These are phyloP conservation scores for Raja brachyura DNA, from an alignment of 2,113 vertebrate species.

Conservation along the genomic window DNA sequence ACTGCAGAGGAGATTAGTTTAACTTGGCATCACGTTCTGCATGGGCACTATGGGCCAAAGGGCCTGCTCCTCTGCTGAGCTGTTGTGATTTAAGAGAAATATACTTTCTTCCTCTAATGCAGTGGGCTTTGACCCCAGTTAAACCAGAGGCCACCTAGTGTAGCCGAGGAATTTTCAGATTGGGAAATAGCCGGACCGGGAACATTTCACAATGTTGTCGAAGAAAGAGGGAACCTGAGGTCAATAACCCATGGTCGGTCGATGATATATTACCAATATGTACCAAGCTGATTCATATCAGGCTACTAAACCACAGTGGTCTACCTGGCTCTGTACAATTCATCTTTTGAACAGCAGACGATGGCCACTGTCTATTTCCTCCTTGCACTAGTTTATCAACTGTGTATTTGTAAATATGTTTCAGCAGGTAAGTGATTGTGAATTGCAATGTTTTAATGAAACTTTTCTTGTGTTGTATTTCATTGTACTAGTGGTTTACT, in stretches of 20 bases:
- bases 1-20: no score
- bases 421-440: neutral
- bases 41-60: no score
- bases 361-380: neutral
- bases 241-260: neutral
- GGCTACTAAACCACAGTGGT: neutral
- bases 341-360: neutral
- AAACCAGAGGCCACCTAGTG: neutral
- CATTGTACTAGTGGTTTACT: no score
- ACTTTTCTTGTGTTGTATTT: neutral
- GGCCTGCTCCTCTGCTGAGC: no score
- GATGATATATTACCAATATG: neutral
- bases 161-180: neutral
- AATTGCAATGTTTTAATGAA: neutral
- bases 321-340: neutral
- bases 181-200: neutral
- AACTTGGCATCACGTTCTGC: no score
- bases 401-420: neutral
- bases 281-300: neutral
- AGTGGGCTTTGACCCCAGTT: no score
- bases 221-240: neutral
- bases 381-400: neutral
- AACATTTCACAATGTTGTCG: conserved; percentile 1
- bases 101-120: no score
- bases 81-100: no score